phyloP scores from a whole-genome alignment of 23 tunicate species.

The Trididemnum miniatum region DNA sequence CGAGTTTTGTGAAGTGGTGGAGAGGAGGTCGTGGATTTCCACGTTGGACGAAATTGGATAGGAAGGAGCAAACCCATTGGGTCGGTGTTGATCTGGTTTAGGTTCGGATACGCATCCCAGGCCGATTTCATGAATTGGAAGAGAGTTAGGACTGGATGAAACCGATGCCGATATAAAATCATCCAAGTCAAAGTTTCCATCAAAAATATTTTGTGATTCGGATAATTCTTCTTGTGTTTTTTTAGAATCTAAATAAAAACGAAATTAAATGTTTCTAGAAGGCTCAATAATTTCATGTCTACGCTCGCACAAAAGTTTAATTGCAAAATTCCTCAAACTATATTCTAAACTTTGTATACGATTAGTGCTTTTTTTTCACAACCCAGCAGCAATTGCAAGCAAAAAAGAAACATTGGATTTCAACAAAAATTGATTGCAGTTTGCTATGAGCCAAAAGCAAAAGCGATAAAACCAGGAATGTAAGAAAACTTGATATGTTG shows the following conservation, averaged over 20 bases:
- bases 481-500: no score
- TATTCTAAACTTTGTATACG: background rate
- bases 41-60: no score
- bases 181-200: constrained; percentile 51
- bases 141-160: background rate
- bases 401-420: no score
- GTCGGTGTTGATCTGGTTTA: background rate
- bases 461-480: no score
- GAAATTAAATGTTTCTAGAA: background rate
- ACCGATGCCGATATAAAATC: constrained; percentile 29
- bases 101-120: background rate
- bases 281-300: background rate
- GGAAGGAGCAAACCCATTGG: no score
- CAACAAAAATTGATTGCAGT: no score
- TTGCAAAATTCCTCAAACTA: background rate
- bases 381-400: no score
- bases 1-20: no score
- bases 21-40: no score
- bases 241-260: background rate
- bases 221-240: background rate
- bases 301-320: background rate
- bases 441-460: no score
- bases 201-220: constrained; percentile 38
- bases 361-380: no score
- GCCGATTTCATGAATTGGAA: background rate